phyloP scores from a whole-genome alignment of 1,140 invertebrate species.

The Anthonomus grandis region DNA sequence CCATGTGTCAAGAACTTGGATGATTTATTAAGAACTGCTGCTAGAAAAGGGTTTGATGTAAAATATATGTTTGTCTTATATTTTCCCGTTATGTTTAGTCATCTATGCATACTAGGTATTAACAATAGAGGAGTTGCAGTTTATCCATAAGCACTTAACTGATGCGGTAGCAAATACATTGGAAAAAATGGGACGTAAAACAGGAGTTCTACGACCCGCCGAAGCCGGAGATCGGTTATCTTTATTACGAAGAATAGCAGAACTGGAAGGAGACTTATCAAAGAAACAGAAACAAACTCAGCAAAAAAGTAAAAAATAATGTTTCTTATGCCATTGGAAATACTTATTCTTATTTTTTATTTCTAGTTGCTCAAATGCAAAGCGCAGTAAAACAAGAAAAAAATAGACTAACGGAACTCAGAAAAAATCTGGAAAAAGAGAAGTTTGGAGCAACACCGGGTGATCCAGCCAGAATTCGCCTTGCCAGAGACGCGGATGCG shows the following conservation, averaged over 20 bases:
- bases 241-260: slow-evolving; percentile 28
- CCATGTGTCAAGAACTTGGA: slow-evolving; percentile 7
- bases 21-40: slow-evolving; percentile 20
- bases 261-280: slow-evolving; percentile 30
- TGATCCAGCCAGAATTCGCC: slow-evolving; percentile 18
- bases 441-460: neutral
- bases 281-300: slow-evolving; percentile 35
- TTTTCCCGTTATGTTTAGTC: neutral
- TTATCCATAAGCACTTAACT: slow-evolving; percentile 30
- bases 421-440: slow-evolving; percentile 25
- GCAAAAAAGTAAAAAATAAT: slow-evolving; percentile 30
- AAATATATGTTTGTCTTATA: neutral
- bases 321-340: neutral
- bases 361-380: slow-evolving; percentile 34
- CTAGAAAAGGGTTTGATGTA: slow-evolving; percentile 19
- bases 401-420: slow-evolving; percentile 30
- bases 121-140: slow-evolving; percentile 32
- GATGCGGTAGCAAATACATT: slow-evolving; percentile 29
- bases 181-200: slow-evolving; percentile 19
- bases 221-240: slow-evolving; percentile 27
- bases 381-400: slow-evolving; percentile 32
- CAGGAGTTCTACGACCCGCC: slow-evolving; percentile 16
- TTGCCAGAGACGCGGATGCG: slow-evolving; percentile 15
- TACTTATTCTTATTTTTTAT: neutral
- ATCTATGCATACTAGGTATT: slow-evolving; percentile 16